Base-by-base conservation (phyloP, 2,113 vertebrate genomes). In the Cyprinodon brontotheroides region DNA sequence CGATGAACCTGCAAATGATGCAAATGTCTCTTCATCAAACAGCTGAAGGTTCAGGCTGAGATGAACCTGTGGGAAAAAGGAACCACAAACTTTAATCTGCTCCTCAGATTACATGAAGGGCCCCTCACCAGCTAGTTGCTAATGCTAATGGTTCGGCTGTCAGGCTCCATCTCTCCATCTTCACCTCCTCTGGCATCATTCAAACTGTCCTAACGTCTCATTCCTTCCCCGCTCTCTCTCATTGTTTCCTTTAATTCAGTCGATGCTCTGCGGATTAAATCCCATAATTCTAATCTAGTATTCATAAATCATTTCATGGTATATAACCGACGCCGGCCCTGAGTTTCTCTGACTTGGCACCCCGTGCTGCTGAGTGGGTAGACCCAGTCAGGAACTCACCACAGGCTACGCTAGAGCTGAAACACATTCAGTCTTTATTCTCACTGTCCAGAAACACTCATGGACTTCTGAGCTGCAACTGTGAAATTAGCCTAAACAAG, bases 241-340 rank as follows among this genome's bases (percentile, higher is more conserved):
- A 45, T 6, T 78, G 71, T 72, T 69, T 68, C 59, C 65, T 48
- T 40, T 67, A 43, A 90, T 91, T 89, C 89, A 84, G 89, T 83
- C 90, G 82, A 89, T 84, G 86, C 82, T 79, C 63, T 60, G 1
- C n/a, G 65, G 65, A 72, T 73, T 0, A 0, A 72, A 61, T 65
- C 11, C 59, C 10, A 4, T 38, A 72, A 22, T 64, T 76, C 50
- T 64, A 61, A 72, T 79, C 47, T 11, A 80, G 68, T 68, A 53
- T 20, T 0, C 4, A 70, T 78, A 70, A 85, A 87, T 83, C 65
- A 74, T 81, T 59, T 82, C 73, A 53, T 79, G 57, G 69, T 59
- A 87, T 88, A 80, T 65, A 80, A 67, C 68, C 74, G 68, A 61
- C 80, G 67, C 75, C 72, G 61, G 59, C 65, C 50, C 53, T 22